These are phyloP conservation scores for Speoplatyrhinus poulsoni DNA, from an alignment of 2,113 vertebrate genomes.

Conservation along the genomic window DNA sequence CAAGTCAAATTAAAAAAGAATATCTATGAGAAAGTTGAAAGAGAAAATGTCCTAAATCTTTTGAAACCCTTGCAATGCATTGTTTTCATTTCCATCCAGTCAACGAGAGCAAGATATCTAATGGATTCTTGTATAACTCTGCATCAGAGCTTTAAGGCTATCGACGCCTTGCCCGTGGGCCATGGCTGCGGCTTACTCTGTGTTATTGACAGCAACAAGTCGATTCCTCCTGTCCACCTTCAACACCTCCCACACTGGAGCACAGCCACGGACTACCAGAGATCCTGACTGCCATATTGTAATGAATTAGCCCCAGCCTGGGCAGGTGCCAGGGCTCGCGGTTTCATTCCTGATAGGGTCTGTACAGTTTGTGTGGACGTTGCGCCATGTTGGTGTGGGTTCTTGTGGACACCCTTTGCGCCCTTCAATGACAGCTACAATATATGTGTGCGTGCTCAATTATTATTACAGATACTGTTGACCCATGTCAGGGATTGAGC, in stretches of 20 bases:
- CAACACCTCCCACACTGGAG: not conserved
- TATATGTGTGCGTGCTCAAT: too few relatives aligned
- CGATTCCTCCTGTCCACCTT: conserved; percentile 6
- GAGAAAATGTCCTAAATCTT: not conserved
- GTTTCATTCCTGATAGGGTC: not conserved
- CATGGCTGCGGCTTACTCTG: conserved; percentile 12
- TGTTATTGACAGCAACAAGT: conserved; percentile 26
- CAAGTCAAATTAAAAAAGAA: conserved; percentile 8
- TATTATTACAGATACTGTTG: too few relatives aligned
- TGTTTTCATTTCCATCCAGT: conserved; percentile 26
- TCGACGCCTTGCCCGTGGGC: not conserved
- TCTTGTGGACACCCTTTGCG: too few relatives aligned
- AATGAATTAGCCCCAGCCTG: not conserved
- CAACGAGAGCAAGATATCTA: conserved; percentile 26
- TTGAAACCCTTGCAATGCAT: not conserved
- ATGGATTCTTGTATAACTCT: conserved; percentile 46
- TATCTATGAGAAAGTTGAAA: conserved; percentile 9
- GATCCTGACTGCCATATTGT: not conserved
- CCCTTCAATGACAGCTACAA: too few relatives aligned
- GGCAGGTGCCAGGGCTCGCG: too few relatives aligned
- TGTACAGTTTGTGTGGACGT: too few relatives aligned
- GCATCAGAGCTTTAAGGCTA: conserved; percentile 8
- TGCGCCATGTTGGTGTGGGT: too few relatives aligned
- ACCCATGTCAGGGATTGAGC: too few relatives aligned
- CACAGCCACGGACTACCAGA: not conserved